Percentiles rank a stretch among this genome's conserved stretches.
Conservation (phyloP, 2,113 vertebrate species). For the Odocoileus hemionus region DNA sequence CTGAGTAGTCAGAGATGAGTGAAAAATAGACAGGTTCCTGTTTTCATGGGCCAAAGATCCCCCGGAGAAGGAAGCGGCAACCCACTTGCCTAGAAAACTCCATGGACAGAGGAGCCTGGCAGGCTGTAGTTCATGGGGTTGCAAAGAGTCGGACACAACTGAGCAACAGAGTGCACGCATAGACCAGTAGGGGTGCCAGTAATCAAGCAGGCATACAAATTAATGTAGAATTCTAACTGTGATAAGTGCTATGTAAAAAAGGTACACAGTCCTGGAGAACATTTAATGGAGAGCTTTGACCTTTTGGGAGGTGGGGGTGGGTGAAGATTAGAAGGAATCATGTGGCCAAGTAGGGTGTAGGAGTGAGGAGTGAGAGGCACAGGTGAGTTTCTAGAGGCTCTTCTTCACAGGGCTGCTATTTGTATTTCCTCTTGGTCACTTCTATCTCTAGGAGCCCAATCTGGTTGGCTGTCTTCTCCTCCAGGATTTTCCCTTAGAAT, state of each 20-base stretch:
- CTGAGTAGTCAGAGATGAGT: not conserved
- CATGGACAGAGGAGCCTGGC: not conserved
- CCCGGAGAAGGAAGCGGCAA: not conserved
- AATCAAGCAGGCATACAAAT: not conserved
- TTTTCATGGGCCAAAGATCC: not conserved
- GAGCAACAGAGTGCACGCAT: not conserved
- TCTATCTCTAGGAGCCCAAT: not conserved
- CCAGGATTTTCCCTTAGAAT: not conserved
- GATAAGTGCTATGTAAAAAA: slow-evolving; percentile 8
- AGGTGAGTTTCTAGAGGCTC: not conserved
- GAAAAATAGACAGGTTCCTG: not conserved
- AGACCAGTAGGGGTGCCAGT: not conserved
- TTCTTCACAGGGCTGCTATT: not conserved
- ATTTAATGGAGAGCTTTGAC: slow-evolving; percentile 17
- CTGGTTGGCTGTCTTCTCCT: not conserved
- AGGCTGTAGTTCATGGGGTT: not conserved
- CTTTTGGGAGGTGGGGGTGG: not conserved
- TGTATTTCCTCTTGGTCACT: not conserved
- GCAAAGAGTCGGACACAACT: not conserved
- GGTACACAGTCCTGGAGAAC: not conserved
- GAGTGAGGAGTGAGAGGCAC: not conserved
- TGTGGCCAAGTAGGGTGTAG: not conserved
- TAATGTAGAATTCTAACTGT: slow-evolving; percentile 21
- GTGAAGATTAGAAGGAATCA: not conserved
- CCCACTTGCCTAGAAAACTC: not conserved